Evolutionary conservation across 2,888 invertebrate species (phyloP).

Genomic region (Sceliomorpha sp.): DNA sequence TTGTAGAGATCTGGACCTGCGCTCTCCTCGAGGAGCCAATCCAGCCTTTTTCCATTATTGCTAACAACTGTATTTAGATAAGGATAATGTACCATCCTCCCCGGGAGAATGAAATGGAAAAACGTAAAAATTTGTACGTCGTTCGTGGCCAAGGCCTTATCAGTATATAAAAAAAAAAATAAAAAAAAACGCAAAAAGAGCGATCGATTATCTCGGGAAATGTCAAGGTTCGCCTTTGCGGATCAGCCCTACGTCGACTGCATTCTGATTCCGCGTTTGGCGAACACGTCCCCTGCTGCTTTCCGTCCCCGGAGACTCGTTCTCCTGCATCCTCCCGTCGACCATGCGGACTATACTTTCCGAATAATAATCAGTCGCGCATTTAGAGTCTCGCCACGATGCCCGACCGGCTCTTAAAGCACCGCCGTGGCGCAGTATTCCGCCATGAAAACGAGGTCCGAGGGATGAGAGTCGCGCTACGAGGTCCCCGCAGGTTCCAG

Average conservation of each 20-base stretch:
- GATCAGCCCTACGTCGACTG: constrained; percentile 47
- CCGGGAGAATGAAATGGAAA: no score
- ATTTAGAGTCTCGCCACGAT: constrained; percentile 63
- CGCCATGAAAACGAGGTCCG: constrained; percentile 45
- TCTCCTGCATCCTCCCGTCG: constrained; percentile 55
- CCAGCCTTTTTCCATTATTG: no score
- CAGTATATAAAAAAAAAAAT: no score
- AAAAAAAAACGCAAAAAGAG: constrained; percentile 23
- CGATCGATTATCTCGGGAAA: constrained; percentile 49
- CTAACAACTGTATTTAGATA: no score
- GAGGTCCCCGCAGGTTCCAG: constrained; percentile 50
- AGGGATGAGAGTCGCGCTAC: constrained; percentile 38
- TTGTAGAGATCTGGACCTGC: no score
- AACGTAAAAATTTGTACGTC: no score
- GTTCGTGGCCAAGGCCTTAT: no score
- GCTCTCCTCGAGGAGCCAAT: no score
- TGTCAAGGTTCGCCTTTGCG: constrained; percentile 54
- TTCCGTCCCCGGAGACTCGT: constrained; percentile 54
- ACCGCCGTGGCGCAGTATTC: constrained; percentile 46
- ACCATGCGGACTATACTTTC: constrained; percentile 67
- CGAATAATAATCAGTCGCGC: constrained; percentile 69
- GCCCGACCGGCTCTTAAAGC: constrained; percentile 52
- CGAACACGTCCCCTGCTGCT: constrained; percentile 63
- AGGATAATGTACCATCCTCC: no score
- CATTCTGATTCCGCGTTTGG: constrained; percentile 59